Base-by-base conservation (phyloP, 2,113 vertebrate genomes). In the Centropus unirufus region DNA sequence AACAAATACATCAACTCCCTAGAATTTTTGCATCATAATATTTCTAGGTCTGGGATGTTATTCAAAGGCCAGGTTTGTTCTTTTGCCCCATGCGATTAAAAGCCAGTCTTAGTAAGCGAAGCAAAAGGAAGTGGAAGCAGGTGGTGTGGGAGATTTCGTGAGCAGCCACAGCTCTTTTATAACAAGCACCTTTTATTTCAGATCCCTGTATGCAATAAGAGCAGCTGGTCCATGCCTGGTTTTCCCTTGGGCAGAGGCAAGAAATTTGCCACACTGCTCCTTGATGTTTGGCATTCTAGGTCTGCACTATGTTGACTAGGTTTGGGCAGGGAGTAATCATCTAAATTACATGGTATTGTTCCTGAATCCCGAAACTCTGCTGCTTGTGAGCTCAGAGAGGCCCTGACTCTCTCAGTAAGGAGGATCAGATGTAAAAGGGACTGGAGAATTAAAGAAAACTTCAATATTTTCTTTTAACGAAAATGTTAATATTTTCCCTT, bases 1-100 rank as follows among this genome's bases (percentile, higher is more conserved):
- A 83, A 70, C 63, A 93, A 95, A 87, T 55, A 91, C 67, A 59
- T 85, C 70, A 67, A 63, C 63, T 90, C 92, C 87, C 82, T 93
- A 75, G 79, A 79, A 91, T 77, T 92, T 93, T 87, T 95, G n/a
- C 79, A 69, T 42, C 63, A 6, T 11, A 15, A 3, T 54, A n/a
- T 83, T 90, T 94, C 68, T 76, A 63, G 66, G 44, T 83, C 18
- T 61, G 83, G 87, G 81, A 92, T 75, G 54, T 96, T 78, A 74
- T 55, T 87, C 58, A 93, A 42, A 9, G 27, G 42, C 27, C 29
- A 49, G n/a, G 26, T 94, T 83, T 90, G 74, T 54, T 34, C 6
- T 1, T 27, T 82, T 84, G n/a, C 40, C 59, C 30, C 70, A 11
- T 1, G 4, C 0, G 0, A 19, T 76, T 67, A 78, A 69, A 39